Conservation (phyloP, 2,888 invertebrate species). For the Pelosia muscerda region DNA sequence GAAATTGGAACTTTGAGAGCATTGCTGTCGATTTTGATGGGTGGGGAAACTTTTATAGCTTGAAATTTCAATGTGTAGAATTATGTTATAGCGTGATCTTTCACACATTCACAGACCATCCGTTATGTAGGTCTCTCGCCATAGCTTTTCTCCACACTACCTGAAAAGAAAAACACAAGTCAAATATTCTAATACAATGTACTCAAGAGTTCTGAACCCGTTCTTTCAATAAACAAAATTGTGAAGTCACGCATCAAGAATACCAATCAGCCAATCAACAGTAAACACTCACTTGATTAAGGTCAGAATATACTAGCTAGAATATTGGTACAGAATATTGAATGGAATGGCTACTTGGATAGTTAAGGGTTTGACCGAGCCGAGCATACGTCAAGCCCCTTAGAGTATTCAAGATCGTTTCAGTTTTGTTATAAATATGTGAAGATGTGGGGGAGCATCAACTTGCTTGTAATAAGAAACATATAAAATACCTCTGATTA, state of each 20-base stretch:
- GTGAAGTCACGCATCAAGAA: conserved; percentile 13
- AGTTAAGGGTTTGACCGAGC: neutral
- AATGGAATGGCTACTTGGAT: neutral
- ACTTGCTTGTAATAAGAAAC: no score
- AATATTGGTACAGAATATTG: neutral
- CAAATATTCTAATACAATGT: neutral
- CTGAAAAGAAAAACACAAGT: no score
- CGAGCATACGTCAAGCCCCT: neutral
- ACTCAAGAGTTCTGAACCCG: neutral
- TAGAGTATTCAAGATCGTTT: neutral
- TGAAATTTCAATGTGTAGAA: neutral
- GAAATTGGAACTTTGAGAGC: neutral
- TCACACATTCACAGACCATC: neutral
- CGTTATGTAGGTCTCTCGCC: no score
- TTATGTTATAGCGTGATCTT: neutral
- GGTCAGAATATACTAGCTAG: neutral
- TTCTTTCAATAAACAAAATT: conserved; percentile 12
- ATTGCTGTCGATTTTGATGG: neutral
- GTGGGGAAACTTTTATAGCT: neutral
- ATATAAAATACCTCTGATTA: no score
- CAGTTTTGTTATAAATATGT: neutral
- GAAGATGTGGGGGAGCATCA: no score
- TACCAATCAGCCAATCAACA: conserved; percentile 17
- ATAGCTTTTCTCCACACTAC: neutral
- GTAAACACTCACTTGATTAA: conserved; percentile 16